Evolutionary conservation across 2,113 vertebrate species (phyloP).

Genomic region (Lates calcarifer): DNA sequence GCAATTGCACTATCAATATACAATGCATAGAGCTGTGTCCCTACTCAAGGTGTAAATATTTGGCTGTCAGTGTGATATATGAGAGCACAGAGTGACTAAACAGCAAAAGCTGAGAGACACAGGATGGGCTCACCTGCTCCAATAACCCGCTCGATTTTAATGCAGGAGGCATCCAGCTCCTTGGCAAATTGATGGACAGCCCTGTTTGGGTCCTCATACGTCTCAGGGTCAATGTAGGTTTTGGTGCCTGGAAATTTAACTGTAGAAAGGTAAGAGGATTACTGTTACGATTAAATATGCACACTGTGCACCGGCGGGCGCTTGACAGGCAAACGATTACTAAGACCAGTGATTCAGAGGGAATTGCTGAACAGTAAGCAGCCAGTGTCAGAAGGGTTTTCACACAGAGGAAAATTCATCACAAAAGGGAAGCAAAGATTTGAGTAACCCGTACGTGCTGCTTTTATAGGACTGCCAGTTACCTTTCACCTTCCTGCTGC

Average conservation of each 20-base stretch:
- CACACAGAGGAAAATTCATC: slow-evolving; percentile 14
- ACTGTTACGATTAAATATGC: slow-evolving; percentile 94
- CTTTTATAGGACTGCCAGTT: slow-evolving; percentile 34
- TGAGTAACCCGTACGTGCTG: slow-evolving; percentile 23
- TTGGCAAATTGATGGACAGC: slow-evolving; percentile 99
- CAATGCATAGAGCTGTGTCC: slow-evolving; percentile 70
- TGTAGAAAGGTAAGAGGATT: slow-evolving; percentile 99
- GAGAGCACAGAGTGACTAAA: slow-evolving; percentile 85
- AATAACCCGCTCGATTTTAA: slow-evolving; percentile 99
- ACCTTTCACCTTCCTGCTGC: slow-evolving; percentile 28
- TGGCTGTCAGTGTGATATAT: slow-evolving; percentile 91
- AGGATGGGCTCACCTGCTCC: slow-evolving; percentile 93
- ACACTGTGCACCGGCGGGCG: slow-evolving; percentile 81
- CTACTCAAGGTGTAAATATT: slow-evolving; percentile 89
- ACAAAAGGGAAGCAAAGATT: slow-evolving; percentile 48
- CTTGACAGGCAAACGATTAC: slow-evolving; percentile 81
- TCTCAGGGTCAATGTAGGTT: slow-evolving; percentile 99
- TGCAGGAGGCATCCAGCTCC: slow-evolving; percentile 99
- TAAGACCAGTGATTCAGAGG: slow-evolving; percentile 54
- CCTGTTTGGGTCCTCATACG: slow-evolving; percentile 98
- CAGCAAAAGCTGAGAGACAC: slow-evolving; percentile 80
- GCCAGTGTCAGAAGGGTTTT: slow-evolving; percentile 53
- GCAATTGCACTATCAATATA: slow-evolving; percentile 73
- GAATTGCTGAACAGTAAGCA: slow-evolving; percentile 52
- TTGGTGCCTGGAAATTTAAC: slow-evolving; percentile 99